Conservation (phyloP, 2,797 vertebrate genomes). For the Pagetopsis macropterus region DNA sequence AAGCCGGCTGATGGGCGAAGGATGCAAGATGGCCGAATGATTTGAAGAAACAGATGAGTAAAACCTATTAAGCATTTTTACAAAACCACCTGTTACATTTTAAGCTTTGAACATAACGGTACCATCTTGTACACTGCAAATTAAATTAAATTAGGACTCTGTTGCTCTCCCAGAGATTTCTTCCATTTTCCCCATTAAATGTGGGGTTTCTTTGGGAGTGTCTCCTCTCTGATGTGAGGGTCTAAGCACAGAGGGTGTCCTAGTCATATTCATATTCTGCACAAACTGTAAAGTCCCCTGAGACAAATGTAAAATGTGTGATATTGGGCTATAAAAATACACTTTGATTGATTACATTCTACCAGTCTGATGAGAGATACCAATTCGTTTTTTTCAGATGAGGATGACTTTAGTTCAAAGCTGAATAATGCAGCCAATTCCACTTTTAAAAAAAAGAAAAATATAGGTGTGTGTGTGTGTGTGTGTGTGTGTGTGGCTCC, state of each 20-base stretch:
- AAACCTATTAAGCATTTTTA: constrained; percentile 1
- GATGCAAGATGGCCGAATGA: constrained; percentile 18
- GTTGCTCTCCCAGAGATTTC: no score
- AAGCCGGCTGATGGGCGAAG: constrained; percentile 28
- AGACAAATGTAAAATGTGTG: no score
- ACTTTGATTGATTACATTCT: neutral
- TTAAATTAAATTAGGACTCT: neutral
- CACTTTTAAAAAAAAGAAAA: constrained; percentile 14
- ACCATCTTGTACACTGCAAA: neutral
- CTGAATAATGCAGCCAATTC: constrained; percentile 3
- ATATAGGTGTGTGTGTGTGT: constrained; percentile 2
- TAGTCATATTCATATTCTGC: no score
- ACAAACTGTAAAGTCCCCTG: no score
- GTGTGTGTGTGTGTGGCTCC: constrained; percentile 25
- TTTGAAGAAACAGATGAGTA: constrained; percentile 15
- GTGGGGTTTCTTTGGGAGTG: no score
- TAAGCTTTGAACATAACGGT: neutral
- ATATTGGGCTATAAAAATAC: no score
- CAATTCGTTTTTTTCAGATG: constrained; percentile 2
- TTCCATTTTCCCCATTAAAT: no score
- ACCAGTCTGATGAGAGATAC: neutral
- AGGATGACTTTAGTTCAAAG: constrained; percentile 3
- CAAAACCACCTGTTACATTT: neutral
- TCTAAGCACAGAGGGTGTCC: no score
- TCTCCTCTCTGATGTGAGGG: no score